These are phyloP conservation scores for Allacma fusca DNA, from an alignment of 2,888 invertebrate species.

Conservation along the genomic window DNA sequence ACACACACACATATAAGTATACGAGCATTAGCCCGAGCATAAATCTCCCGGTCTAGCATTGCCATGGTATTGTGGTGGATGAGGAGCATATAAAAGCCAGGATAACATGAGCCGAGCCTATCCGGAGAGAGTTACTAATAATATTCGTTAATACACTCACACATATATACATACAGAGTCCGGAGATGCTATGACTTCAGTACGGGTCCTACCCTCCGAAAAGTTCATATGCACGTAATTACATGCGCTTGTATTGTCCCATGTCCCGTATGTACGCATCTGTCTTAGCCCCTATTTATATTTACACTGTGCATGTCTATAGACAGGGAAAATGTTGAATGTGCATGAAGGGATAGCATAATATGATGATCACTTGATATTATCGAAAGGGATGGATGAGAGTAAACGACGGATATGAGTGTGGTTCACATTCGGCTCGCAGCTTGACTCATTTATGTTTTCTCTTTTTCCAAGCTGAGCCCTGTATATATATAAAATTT, in stretches of 20 bases:
- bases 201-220: too few species aligned
- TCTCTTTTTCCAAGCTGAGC: neutral
- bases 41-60: neutral
- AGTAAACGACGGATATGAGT: slow-evolving; percentile 31
- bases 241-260: neutral
- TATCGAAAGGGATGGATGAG: slow-evolving; percentile 22
- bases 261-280: neutral
- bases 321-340: too few species aligned
- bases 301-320: too few species aligned
- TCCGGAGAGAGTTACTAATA: neutral
- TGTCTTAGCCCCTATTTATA: too few species aligned
- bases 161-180: neutral
- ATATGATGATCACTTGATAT: slow-evolving; percentile 38
- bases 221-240: neutral
- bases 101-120: neutral
- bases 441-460: slow-evolving; percentile 33
- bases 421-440: slow-evolving; percentile 23
- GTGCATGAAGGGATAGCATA: slow-evolving; percentile 33
- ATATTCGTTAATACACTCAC: neutral
- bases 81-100: neutral
- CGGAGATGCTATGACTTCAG: too few species aligned
- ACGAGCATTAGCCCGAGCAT: neutral
- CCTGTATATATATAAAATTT: slow-evolving; percentile 4
- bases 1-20: neutral
- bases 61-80: neutral